phyloP scores from a whole-genome alignment of 2,888 invertebrate genomes.

The Rhagonycha fulva region DNA sequence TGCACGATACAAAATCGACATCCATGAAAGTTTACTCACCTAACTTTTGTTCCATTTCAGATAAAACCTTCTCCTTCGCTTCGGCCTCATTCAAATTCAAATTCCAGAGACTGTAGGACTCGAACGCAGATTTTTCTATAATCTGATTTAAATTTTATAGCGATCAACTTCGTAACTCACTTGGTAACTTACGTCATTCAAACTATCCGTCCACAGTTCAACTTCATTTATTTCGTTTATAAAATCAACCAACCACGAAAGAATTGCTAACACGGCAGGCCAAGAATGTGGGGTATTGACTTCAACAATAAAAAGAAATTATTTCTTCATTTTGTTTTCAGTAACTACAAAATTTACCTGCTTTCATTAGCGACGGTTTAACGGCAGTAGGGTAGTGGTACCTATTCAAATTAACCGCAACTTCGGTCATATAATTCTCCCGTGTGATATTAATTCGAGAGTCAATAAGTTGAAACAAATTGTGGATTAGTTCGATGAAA shows the following conservation, averaged over 20 bases:
- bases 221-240: background rate
- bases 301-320: constrained; percentile 5
- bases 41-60: background rate
- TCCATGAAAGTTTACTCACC: background rate
- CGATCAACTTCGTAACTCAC: background rate
- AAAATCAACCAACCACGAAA: constrained; percentile 18
- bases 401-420: constrained; percentile 10
- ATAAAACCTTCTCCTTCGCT: background rate
- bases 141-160: background rate
- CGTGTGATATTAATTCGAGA: constrained; percentile 10
- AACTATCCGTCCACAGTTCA: background rate
- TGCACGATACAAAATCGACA: background rate
- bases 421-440: constrained; percentile 25
- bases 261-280: constrained; percentile 18
- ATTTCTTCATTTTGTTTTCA: background rate
- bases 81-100: background rate
- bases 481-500: constrained; percentile 8
- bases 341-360: background rate
- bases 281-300: constrained; percentile 25
- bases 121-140: background rate
- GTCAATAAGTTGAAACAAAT: constrained; percentile 16
- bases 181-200: constrained; percentile 5
- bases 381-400: constrained; percentile 11
- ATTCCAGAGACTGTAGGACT: background rate
- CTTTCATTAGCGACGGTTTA: constrained; percentile 27